These are phyloP conservation scores for Gymnocephalus cernua DNA, from an alignment of 2,113 vertebrate species.

Conservation along the genomic window DNA sequence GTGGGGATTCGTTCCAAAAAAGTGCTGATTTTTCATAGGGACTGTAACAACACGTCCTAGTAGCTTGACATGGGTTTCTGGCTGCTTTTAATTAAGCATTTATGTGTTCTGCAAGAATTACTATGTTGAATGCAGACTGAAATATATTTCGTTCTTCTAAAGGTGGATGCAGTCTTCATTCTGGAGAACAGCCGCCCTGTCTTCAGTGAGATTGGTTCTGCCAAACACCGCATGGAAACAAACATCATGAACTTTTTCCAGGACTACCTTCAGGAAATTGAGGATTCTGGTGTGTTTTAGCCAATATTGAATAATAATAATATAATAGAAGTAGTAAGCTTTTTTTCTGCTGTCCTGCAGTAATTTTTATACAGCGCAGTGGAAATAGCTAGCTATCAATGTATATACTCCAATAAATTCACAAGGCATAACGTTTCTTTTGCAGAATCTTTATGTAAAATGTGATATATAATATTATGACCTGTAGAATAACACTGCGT, in stretches of 20 bases:
- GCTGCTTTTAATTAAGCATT: background rate
- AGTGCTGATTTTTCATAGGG: too few species aligned
- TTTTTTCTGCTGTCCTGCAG: constrained; percentile 9
- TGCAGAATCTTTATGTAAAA: too few species aligned
- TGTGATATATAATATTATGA: too few species aligned
- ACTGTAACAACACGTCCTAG: too few species aligned
- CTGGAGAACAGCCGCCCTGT: background rate
- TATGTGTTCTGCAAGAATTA: background rate
- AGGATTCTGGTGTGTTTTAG: constrained; percentile 14
- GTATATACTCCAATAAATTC: too few species aligned
- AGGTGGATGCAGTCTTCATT: constrained; percentile 10
- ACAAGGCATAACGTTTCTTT: too few species aligned
- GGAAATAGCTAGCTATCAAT: constrained; percentile 4
- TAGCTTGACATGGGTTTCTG: background rate
- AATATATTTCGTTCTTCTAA: background rate
- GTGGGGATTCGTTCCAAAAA: too few species aligned
- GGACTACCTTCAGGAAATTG: background rate
- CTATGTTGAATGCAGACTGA: constrained; percentile 3
- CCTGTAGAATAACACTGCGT: too few species aligned
- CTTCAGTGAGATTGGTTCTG: constrained; percentile 9
- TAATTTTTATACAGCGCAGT: constrained; percentile 14
- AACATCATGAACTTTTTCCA: constrained; percentile 5
- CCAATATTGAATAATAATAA: constrained; percentile 7
- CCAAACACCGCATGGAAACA: background rate
- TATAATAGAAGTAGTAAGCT: background rate